Percentiles rank a stretch among this genome's conserved stretches.
These are phyloP conservation scores for Caenorhabditis tropicalis DNA, from an alignment of 1,140 invertebrate species.

Conservation along the genomic window DNA sequence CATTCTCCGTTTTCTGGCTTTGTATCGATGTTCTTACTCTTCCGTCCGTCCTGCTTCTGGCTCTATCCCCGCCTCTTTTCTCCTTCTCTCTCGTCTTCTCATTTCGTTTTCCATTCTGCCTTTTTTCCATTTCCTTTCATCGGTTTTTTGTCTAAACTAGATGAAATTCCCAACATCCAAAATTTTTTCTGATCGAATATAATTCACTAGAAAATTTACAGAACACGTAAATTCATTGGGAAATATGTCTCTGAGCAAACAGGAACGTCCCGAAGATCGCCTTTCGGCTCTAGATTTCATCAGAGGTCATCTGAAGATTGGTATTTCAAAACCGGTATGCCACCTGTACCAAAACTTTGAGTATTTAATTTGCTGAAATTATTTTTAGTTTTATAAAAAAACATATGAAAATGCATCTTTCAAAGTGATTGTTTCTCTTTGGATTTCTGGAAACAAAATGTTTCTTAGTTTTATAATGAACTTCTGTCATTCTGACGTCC, in stretches of 20 bases:
- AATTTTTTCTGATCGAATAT: too few relatives aligned
- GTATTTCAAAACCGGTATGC: neutral
- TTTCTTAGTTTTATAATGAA: neutral
- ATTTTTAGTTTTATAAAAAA: too few relatives aligned
- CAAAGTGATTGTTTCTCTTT: too few relatives aligned
- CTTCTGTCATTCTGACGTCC: neutral
- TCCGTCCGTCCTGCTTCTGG: neutral
- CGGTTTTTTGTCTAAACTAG: neutral
- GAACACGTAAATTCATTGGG: too few relatives aligned
- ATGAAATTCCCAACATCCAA: too few relatives aligned
- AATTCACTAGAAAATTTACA: too few relatives aligned
- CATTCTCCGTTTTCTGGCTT: neutral
- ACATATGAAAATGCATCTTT: too few relatives aligned
- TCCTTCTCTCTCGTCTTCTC: neutral
- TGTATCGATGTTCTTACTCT: conserved; percentile 47
- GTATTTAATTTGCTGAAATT: too few relatives aligned
- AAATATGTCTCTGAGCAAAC: conserved; percentile 5
- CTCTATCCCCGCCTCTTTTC: neutral
- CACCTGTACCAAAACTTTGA: too few relatives aligned
- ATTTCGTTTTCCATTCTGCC: neutral
- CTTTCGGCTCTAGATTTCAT: neutral
- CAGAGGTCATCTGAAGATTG: neutral
- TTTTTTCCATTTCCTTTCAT: neutral
- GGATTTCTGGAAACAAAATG: too few relatives aligned
- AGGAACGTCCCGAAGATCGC: neutral